Evolutionary conservation across 2,797 vertebrate genomes (phyloP).

Genomic region (Manis javanica): DNA sequence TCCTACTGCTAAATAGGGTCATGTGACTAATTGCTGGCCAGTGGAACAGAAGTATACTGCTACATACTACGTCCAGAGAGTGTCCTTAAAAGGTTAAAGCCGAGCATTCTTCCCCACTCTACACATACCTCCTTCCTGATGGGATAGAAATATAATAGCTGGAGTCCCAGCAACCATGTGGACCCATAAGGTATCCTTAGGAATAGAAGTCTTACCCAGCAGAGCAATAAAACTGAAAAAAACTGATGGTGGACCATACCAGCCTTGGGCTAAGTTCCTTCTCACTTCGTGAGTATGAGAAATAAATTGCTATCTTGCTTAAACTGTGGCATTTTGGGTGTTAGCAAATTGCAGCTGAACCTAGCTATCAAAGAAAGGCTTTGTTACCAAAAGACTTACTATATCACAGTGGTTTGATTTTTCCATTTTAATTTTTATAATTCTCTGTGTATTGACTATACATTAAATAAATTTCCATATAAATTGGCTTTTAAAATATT

Average conservation of each 20-base stretch:
- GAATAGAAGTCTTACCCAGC: background rate
- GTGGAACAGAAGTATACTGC: background rate
- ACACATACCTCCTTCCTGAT: background rate
- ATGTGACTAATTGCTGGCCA: background rate
- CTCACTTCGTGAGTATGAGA: background rate
- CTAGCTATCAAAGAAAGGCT: constrained; percentile 9
- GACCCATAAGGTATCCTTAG: background rate
- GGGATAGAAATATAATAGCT: background rate
- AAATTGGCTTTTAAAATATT: constrained; percentile 88
- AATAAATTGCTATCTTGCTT: background rate
- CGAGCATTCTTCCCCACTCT: background rate
- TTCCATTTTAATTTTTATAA: constrained; percentile 82
- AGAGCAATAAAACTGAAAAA: background rate
- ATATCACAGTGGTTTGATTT: constrained; percentile 77
- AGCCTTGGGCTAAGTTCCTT: background rate
- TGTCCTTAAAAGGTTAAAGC: background rate
- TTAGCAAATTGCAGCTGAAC: constrained; percentile 1
- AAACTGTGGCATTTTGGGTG: background rate
- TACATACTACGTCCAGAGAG: background rate
- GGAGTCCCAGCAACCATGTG: background rate
- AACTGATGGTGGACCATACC: background rate
- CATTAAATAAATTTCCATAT: constrained; percentile 87
- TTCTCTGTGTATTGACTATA: constrained; percentile 82
- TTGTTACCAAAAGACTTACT: constrained; percentile 62
- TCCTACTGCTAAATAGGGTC: background rate